These are phyloP conservation scores for Tachypleus tridentatus DNA, from an alignment of 1,140 invertebrate species.

Conservation along the genomic window DNA sequence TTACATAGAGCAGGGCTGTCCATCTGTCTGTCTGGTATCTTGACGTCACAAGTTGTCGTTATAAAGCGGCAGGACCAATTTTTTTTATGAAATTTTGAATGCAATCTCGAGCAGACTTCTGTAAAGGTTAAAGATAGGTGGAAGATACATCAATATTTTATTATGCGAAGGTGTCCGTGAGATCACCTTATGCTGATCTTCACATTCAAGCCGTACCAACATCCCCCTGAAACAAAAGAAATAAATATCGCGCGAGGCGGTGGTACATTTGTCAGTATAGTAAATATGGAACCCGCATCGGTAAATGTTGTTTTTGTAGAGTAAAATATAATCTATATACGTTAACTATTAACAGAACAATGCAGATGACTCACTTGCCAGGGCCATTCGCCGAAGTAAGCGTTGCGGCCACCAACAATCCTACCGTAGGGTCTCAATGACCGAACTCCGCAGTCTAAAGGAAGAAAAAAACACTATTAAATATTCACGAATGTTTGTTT, in stretches of 20 bases:
- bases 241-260: neutral
- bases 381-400: slow-evolving; percentile 75
- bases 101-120: neutral
- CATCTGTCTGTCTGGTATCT: neutral
- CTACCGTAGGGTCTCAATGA: slow-evolving; percentile 54
- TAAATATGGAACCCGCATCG: neutral
- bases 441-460: slow-evolving; percentile 71
- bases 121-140: too few species aligned
- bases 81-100: neutral
- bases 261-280: slow-evolving; percentile 1
- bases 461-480: neutral
- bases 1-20: neutral
- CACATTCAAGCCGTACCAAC: neutral
- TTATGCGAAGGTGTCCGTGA: too few species aligned
- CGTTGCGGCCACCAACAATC: slow-evolving; percentile 79
- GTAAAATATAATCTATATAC: neutral
- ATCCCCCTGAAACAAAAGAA: neutral
- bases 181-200: too few species aligned
- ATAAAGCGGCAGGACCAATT: neutral
- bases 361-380: slow-evolving; percentile 55
- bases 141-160: too few species aligned
- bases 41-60: neutral
- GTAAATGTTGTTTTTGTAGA: neutral
- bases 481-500: neutral
- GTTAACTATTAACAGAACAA: neutral